A percentile compares a stretch with the other conserved stretches of the same genome.
Conservation (phyloP, 2,888 invertebrate genomes). For the Tolmerus cingulatus region DNA sequence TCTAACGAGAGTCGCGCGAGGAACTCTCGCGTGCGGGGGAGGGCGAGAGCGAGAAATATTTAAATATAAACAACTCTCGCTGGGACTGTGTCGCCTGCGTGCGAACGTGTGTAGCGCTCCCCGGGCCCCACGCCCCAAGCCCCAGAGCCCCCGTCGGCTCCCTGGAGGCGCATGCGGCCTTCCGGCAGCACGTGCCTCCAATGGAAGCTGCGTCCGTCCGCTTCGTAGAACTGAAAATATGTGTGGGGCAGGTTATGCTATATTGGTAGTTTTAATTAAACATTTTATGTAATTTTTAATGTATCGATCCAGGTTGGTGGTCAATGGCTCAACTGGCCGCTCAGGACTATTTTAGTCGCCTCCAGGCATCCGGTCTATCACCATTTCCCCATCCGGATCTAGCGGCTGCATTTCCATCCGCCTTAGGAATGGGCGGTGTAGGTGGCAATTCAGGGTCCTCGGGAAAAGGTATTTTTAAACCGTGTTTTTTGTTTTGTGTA, state of each 20-base stretch:
- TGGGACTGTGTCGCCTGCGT: background rate
- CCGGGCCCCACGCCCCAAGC: background rate
- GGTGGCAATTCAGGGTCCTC: slow-evolving; percentile 56
- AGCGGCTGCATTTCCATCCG: slow-evolving; percentile 67
- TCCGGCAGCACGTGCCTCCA: slow-evolving; percentile 18
- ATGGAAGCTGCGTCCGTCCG: background rate
- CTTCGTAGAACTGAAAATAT: slow-evolving; percentile 1
- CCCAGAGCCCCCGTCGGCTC: background rate
- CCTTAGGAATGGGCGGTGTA: slow-evolving; percentile 55
- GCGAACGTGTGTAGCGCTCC: background rate
- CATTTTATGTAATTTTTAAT: slow-evolving; percentile 33
- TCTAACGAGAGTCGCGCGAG: background rate
- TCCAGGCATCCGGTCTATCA: slow-evolving; percentile 80
- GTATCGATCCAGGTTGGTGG: slow-evolving; percentile 78
- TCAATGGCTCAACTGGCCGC: slow-evolving; percentile 89
- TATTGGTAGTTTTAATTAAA: slow-evolving; percentile 31
- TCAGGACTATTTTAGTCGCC: slow-evolving; percentile 84
- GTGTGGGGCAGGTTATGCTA: slow-evolving; percentile 40
- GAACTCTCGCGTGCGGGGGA: background rate
- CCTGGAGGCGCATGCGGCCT: slow-evolving; percentile 25
- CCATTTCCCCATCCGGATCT: slow-evolving; percentile 75
- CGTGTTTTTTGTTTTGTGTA: background rate
- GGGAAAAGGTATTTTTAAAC: slow-evolving; percentile 54
- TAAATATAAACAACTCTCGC: slow-evolving; percentile 37
- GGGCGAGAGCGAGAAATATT: background rate